Base-by-base conservation (phyloP, 2,888 invertebrate species). In the Tipula confusa region DNA sequence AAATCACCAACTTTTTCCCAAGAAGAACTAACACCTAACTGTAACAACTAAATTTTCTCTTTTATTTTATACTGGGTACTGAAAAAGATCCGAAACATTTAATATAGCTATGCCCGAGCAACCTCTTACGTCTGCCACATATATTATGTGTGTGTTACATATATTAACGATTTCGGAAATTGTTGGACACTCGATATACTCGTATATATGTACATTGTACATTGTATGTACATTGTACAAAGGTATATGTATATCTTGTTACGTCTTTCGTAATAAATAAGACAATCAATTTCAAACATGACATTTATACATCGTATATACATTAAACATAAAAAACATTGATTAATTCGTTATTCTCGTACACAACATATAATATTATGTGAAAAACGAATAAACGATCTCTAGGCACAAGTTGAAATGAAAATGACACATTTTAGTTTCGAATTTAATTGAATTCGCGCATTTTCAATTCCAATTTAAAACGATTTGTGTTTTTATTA, bases 41-140 rank as follows among this genome's bases (percentile, higher is more conserved):
- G 64, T 64, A 64, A 64, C 64, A 64, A 24, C 64, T 64, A 64
- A 64, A 64, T 64, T 64, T 64, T 64, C 64, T 64, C 64, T 64
- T 64, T 64, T 64, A 1, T 5, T 15, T 43, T 43, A n/a, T n/a
- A n/a, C n/a, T n/a, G n/a, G n/a, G n/a, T n/a, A n/a, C n/a, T n/a
- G n/a, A n/a, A n/a, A n/a, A n/a, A n/a, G n/a, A n/a, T n/a, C n/a
- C n/a, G n/a, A n/a, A n/a, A n/a, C n/a, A n/a, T n/a, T n/a, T n/a
- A n/a, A n/a, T n/a, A n/a, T n/a, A n/a, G n/a, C n/a, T n/a, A n/a
- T n/a, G n/a, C n/a, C n/a, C n/a, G n/a, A n/a, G n/a, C n/a, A n/a
- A n/a, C n/a, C n/a, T n/a, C n/a, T n/a, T n/a, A n/a, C n/a, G n/a
- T n/a, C n/a, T n/a, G n/a, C n/a, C n/a, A n/a, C n/a, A n/a, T n/a